Evolutionary conservation across 2,888 invertebrate species (phyloP).

Genomic region (Boloria euphrosyne): DNA sequence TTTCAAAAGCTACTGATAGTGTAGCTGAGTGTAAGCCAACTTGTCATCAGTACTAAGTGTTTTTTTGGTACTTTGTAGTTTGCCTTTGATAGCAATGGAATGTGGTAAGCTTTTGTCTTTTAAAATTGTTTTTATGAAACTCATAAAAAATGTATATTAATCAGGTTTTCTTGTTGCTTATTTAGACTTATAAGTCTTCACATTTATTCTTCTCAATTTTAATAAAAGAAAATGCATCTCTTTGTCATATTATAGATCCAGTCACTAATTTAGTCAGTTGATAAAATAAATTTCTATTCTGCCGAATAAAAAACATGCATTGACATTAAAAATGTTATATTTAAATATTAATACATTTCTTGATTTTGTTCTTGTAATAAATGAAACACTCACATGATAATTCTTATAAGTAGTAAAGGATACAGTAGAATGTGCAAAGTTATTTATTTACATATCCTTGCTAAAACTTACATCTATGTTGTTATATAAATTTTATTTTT

Average conservation of each 20-base stretch:
- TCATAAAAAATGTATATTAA: conserved; percentile 44
- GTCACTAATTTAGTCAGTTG: conserved; percentile 51
- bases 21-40: conserved; percentile 44
- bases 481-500: conserved; percentile 64
- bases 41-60: conserved; percentile 52
- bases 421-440: not conserved
- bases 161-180: conserved; percentile 54
- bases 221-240: conserved; percentile 56
- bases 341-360: no score
- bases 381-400: conserved; percentile 9
- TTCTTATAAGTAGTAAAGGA: conserved; percentile 14
- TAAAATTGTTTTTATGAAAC: conserved; percentile 59
- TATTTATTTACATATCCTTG: conserved; percentile 32
- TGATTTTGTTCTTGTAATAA: no score
- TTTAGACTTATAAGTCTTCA: conserved; percentile 53
- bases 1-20: conserved; percentile 48
- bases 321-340: not conserved
- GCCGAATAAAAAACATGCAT: not conserved
- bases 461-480: conserved; percentile 55
- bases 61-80: conserved; percentile 55
- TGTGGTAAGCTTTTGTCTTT: conserved; percentile 66
- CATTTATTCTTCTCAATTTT: conserved; percentile 55
- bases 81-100: conserved; percentile 58
- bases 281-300: conserved; percentile 44
- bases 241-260: conserved; percentile 56